A percentile compares a stretch with the other conserved stretches of the same genome.
phyloP scores from a whole-genome alignment of 1,140 invertebrate species.

The Atta cephalotes region DNA sequence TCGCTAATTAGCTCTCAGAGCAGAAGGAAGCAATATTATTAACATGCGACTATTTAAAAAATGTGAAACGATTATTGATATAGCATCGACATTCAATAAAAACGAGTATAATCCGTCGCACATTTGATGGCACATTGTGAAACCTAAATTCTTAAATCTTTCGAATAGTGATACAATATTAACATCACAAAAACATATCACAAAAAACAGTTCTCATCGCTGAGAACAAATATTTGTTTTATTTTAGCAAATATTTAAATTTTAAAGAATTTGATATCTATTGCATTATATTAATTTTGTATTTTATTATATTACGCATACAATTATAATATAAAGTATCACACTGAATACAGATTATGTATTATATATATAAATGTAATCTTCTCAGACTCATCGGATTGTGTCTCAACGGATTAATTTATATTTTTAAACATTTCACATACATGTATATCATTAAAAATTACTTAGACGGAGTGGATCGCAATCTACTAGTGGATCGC shows the following conservation, averaged over 20 bases:
- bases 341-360: constrained; percentile 1
- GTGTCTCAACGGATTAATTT: constrained; percentile 5
- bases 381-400: constrained; percentile 15
- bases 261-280: neutral
- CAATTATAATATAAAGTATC: constrained; percentile 8
- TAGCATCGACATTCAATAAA: neutral
- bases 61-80: neutral
- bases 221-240: neutral
- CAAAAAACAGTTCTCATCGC: too few species aligned
- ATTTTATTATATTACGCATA: neutral
- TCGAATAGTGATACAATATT: neutral
- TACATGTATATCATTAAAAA: neutral
- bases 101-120: neutral
- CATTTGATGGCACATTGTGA: neutral
- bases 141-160: neutral
- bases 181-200: too few species aligned
- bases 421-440: constrained; percentile 18
- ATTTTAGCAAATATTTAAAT: neutral
- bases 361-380: neutral
- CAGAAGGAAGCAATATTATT: neutral
- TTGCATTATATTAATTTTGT: neutral
- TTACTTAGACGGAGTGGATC: neutral
- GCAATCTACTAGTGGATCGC: too few species aligned
- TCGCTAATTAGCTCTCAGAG: constrained; percentile 40
- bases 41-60: neutral